These are phyloP conservation scores for Tryphoninae sp. DNA, from an alignment of 2,888 invertebrate genomes.

Conservation along the genomic window DNA sequence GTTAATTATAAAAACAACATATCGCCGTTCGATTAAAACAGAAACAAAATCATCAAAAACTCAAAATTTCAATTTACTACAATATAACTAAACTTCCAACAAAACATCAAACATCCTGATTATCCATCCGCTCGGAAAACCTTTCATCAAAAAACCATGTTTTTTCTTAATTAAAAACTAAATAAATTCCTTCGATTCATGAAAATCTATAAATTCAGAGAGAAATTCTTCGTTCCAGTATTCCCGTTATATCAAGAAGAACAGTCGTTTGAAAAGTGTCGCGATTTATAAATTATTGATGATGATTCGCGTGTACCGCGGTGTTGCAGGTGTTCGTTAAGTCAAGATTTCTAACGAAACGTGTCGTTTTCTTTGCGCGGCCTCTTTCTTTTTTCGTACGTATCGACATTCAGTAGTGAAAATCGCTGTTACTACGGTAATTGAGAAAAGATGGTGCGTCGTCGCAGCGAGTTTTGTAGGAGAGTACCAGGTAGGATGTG, in stretches of 20 bases:
- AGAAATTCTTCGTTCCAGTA: background rate
- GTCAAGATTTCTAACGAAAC: conserved; percentile 1
- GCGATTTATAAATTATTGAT: conserved; percentile 55
- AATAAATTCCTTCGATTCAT: background rate
- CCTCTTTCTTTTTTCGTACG: conserved; percentile 30
- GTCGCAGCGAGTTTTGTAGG: background rate
- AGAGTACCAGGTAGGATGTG: conserved; percentile 14
- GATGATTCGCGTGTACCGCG: conserved; percentile 33
- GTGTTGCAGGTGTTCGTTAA: conserved; percentile 44
- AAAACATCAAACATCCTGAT: too few species aligned
- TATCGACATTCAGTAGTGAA: conserved; percentile 36
- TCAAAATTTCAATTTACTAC: too few species aligned
- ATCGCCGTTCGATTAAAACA: too few species aligned
- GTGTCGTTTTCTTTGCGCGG: conserved; percentile 37
- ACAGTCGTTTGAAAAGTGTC: conserved; percentile 38
- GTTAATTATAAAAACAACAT: too few species aligned
- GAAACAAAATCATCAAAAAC: too few species aligned
- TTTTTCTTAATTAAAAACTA: background rate
- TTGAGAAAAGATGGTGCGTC: conserved; percentile 13
- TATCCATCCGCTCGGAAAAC: background rate
- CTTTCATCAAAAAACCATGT: background rate
- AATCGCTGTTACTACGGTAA: conserved; percentile 27
- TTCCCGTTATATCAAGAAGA: conserved; percentile 5
- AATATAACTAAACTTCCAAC: too few species aligned
- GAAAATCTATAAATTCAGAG: background rate